Evolutionary conservation across 2,113 vertebrate species (phyloP).

Genomic region (Brachyistius frenatus): DNA sequence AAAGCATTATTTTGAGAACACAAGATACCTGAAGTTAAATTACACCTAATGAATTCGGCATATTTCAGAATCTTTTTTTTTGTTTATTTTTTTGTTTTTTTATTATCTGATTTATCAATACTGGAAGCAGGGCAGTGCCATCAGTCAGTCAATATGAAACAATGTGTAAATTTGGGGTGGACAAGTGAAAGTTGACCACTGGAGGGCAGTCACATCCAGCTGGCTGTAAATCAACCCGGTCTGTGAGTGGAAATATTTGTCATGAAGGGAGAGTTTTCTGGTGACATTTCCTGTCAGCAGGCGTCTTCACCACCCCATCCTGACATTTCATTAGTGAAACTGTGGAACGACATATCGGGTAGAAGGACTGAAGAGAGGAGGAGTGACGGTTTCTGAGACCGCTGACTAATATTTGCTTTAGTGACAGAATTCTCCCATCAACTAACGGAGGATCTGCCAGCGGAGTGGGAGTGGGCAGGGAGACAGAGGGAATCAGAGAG

Average conservation of each 20-base stretch:
- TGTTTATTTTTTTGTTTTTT: too few species aligned
- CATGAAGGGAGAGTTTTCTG: conserved; percentile 44
- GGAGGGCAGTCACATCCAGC: conserved; percentile 66
- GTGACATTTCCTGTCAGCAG: conserved; percentile 73
- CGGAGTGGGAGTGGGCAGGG: conserved; percentile 39
- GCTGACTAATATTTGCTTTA: conserved; percentile 79
- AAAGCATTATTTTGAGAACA: too few species aligned
- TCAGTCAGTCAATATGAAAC: neutral
- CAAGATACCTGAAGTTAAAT: too few species aligned
- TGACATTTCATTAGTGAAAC: conserved; percentile 80
- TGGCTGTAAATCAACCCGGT: neutral
- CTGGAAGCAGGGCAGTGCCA: neutral
- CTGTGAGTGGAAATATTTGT: conserved; percentile 35
- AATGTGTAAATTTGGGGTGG: neutral
- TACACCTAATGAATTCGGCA: neutral
- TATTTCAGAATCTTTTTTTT: neutral
- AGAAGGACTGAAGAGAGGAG: conserved; percentile 54
- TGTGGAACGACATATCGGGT: conserved; percentile 52
- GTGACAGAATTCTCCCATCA: conserved; percentile 82
- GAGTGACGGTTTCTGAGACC: conserved; percentile 61
- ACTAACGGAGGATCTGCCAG: conserved; percentile 51
- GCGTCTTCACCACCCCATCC: conserved; percentile 68
- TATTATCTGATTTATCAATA: neutral
- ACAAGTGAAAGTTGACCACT: conserved; percentile 43
- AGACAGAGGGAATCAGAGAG: neutral